Base-by-base conservation (phyloP, 1,140 invertebrate genomes). In the Rhyzopertha dominica region DNA sequence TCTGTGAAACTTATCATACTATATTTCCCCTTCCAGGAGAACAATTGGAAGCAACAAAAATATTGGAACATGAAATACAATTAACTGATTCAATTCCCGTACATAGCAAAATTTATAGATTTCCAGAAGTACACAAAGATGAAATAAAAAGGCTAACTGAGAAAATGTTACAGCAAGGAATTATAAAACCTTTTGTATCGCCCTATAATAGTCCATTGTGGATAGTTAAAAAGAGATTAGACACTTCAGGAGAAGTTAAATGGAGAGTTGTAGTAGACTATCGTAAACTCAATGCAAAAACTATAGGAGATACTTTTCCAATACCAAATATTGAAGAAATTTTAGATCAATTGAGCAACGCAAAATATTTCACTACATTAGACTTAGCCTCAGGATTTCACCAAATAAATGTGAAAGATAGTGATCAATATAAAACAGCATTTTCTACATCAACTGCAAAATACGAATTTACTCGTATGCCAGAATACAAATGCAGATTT, bases 261-360 rank as follows among this genome's bases (percentile, higher is more conserved):
- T 67, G 62, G 56, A 38, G 65, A 34, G 18, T 69, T 5, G 61
- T 64, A 5, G 52, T 67, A 5, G 62, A 68, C 46, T 69, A 58
- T 36, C 30, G 58, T 12, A 56, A 58, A 54, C 37, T 69, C 13
- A 70, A 68, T 47, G 44, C 60, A 2, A 41, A 53, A 9, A 67
- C 64, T 3, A 50, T 66, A 4, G 49, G 42, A 13, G 61, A 68
- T 24, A 37, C 20, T 22, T 77, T 65, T 56, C 77, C 74, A 1
- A 45, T 80, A 5, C 76, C 75, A 1, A 59, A 67, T 29, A 74
- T 79, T 10, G 65, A 70, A 20, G 66, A 73, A 10, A 67, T 66
- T 28, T 52, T 79, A 17, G 62, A 72, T 43, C 51, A 56, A 23
- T 40, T 77, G 22, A 58, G 60, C 5, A 66, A 68, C 30, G 56